Percentiles rank a stretch among this genome's conserved stretches.
These are phyloP conservation scores for Acanthosepion lycidas DNA, from an alignment of 2,888 invertebrate species.

Conservation along the genomic window DNA sequence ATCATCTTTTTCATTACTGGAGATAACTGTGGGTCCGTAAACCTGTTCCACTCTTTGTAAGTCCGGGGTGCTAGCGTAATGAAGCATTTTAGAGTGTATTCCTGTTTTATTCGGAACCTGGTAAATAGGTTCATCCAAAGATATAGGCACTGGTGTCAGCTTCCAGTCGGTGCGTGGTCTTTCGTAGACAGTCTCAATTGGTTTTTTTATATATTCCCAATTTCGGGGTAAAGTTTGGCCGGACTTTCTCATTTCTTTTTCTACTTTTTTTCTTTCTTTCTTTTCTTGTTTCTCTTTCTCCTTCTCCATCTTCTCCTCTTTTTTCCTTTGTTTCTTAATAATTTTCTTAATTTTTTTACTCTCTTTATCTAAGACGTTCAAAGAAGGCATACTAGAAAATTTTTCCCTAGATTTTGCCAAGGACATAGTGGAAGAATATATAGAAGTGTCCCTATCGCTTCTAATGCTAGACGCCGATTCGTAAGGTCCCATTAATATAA, in stretches of 20 bases:
- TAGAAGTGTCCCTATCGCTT: not conserved
- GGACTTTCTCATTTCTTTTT: constrained; percentile 57
- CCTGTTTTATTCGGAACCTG: constrained; percentile 46
- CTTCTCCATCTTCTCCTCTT: constrained; percentile 62
- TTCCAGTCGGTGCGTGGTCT: constrained; percentile 56
- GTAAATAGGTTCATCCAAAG: constrained; percentile 59
- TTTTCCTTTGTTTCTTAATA: constrained; percentile 66
- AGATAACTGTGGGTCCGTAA: constrained; percentile 55
- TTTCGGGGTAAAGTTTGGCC: constrained; percentile 61
- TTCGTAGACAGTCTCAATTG: constrained; percentile 60
- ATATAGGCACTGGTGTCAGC: constrained; percentile 63
- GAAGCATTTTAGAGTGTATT: constrained; percentile 48
- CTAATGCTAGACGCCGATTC: not conserved
- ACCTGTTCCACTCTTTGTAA: constrained; percentile 63
- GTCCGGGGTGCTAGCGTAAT: constrained; percentile 63
- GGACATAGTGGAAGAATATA: not conserved
- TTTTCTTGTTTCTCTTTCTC: constrained; percentile 66
- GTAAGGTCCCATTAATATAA: constrained; percentile 35
- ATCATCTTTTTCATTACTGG: not conserved
- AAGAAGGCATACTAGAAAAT: constrained; percentile 63
- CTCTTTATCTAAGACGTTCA: constrained; percentile 55
- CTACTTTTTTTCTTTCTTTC: constrained; percentile 61
- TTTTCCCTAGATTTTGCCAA: not conserved
- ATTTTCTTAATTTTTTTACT: constrained; percentile 63
- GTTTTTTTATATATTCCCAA: constrained; percentile 60